Evolutionary conservation across 2,888 invertebrate genomes (phyloP).

Genomic region (Homarus gammarus): DNA sequence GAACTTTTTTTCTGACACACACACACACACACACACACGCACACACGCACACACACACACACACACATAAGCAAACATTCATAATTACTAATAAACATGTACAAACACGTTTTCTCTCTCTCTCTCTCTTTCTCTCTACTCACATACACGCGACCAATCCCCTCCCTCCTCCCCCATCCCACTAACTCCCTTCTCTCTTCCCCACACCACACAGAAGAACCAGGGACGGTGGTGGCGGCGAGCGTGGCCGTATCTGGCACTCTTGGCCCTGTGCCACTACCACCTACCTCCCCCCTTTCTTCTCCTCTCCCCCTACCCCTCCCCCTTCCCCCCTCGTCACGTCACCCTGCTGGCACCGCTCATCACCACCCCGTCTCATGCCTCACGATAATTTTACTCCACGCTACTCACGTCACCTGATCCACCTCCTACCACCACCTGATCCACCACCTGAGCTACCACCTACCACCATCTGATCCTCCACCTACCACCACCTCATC

Average conservation of each 20-base stretch:
- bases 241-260: slow-evolving; percentile 20
- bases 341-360: background rate
- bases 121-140: slow-evolving; percentile 1
- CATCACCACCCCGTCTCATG: background rate
- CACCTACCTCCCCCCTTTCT: background rate
- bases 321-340: slow-evolving; percentile 9
- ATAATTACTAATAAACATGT: too few relatives aligned
- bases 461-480: too few relatives aligned
- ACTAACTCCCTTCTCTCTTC: slow-evolving; percentile 1
- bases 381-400: background rate
- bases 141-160: background rate
- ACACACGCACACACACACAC: background rate
- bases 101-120: too few relatives aligned
- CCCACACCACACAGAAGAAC: background rate
- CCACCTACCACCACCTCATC: too few relatives aligned
- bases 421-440: too few relatives aligned
- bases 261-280: slow-evolving; percentile 44
- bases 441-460: too few relatives aligned
- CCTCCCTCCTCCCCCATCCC: background rate
- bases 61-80: too few relatives aligned
- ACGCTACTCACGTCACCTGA: background rate
- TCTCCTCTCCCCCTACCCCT: background rate
- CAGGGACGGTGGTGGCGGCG: slow-evolving; percentile 13
- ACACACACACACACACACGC: too few relatives aligned
- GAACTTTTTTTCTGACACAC: too few relatives aligned